Base-by-base conservation (phyloP, 2,888 invertebrate species). In the Drosophila paramelanica region DNA sequence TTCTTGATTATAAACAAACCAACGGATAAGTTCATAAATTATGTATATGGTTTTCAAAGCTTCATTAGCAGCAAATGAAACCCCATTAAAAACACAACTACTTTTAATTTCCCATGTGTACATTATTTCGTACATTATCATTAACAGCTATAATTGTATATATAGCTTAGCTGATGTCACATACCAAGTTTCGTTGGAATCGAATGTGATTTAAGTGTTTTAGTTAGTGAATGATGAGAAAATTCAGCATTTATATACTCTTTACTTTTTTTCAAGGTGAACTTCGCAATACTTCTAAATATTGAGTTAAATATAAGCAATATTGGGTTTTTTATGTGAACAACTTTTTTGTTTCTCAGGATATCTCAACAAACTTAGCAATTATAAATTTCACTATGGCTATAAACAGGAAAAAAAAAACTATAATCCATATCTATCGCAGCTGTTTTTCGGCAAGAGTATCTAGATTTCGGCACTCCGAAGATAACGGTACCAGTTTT, bases 1-100 rank as follows among this genome's bases (percentile, higher is more conserved):
- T 85, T 78, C 71, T 69, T 73, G 68, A 85, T 81, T 81, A 73
- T 82, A 81, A 82, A 82, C 80, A 82, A 45, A 10, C 5, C 45
- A 42, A 45, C 41, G 47, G 45, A 39, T 50, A 64, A 68, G 66
- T 77, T 74, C 67, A 75, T 83, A 80, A 80, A 75, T 84, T 75
- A 77, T 57, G 8, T 55, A 49, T 53, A 69, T 64, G 64, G 58
- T 58, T 59, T 39, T 56, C 55, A 31, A 62, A 62, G 70, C 67
- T 79, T 79, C 76, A 72, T 79, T 72, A 72, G 59, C 60, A 17
- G 25, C 25, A 11, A 67, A 42, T 51, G 39, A 23, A 23, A 53
- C 31, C 27, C 49, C 25, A 45, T 57, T 41, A 50, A 45, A 31
- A 42, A 51, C 25, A 38, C 46, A 6, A 14, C 38, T 43, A 10